These are phyloP conservation scores for Grapholita molesta DNA, from an alignment of 1,140 invertebrate genomes.

Conservation along the genomic window DNA sequence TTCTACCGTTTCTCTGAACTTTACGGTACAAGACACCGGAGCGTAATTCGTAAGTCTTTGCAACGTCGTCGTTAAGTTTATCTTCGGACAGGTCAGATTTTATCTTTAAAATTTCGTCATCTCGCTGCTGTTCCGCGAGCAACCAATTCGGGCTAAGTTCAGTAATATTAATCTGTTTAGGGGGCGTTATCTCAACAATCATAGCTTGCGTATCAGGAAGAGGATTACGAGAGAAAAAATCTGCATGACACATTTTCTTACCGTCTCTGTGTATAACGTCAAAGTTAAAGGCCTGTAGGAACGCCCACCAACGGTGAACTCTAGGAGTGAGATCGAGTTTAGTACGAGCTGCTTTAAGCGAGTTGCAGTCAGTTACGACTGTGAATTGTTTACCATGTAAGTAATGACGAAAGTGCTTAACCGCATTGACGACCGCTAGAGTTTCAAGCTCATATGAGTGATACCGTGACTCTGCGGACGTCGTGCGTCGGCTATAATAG, in stretches of 20 bases:
- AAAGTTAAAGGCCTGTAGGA: slow-evolving; percentile 40
- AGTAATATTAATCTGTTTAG: slow-evolving; percentile 23
- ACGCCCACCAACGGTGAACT: slow-evolving; percentile 27
- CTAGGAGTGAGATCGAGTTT: slow-evolving; percentile 43
- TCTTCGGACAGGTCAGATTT: slow-evolving; percentile 23
- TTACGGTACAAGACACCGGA: slow-evolving; percentile 33
- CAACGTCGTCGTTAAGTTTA: slow-evolving; percentile 21
- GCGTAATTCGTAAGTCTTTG: slow-evolving; percentile 34
- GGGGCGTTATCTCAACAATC: not conserved
- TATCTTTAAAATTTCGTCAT: slow-evolving; percentile 24
- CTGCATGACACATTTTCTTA: slow-evolving; percentile 36
- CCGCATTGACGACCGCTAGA: slow-evolving; percentile 32
- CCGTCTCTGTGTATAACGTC: slow-evolving; percentile 26
- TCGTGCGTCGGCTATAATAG: slow-evolving; percentile 34
- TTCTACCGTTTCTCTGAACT: slow-evolving; percentile 21
- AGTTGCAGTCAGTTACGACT: slow-evolving; percentile 33
- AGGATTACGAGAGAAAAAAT: slow-evolving; percentile 38
- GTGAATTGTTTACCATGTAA: slow-evolving; percentile 30
- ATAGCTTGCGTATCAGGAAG: slow-evolving; percentile 18
- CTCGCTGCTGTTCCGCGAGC: slow-evolving; percentile 26
- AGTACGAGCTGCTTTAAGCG: slow-evolving; percentile 27
- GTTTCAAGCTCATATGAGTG: slow-evolving; percentile 48
- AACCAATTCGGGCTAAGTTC: slow-evolving; percentile 31
- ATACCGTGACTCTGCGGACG: slow-evolving; percentile 30
- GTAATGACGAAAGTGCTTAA: slow-evolving; percentile 42